Evolutionary conservation across 2,797 vertebrate genomes (phyloP).

Genomic region (Peromyscus attwateri): DNA sequence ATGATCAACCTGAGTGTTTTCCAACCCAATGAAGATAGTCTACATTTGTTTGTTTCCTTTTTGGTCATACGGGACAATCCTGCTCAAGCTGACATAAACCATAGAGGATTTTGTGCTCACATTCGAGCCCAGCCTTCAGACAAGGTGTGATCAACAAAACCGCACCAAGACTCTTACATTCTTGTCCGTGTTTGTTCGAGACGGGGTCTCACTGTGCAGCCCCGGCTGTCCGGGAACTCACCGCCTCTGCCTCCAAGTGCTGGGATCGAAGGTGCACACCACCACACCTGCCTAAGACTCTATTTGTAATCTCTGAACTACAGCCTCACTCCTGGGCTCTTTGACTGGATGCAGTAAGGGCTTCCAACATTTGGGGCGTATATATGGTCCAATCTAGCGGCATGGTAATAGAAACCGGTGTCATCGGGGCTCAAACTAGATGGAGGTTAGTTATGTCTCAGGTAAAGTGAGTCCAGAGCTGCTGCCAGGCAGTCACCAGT

Average conservation of each 20-base stretch:
- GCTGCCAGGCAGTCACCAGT: not conserved
- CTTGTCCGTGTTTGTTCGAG: not conserved
- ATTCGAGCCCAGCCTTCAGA: not conserved
- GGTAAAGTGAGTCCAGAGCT: too few species aligned
- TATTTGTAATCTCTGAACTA: not conserved
- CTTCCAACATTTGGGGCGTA: not conserved
- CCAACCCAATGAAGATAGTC: not conserved
- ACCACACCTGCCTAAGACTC: not conserved
- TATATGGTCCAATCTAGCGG: not conserved
- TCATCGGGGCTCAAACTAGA: not conserved
- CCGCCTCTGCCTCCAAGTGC: not conserved
- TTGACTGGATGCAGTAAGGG: not conserved
- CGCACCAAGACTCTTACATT: not conserved
- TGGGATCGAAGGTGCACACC: not conserved
- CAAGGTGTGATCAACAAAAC: not conserved
- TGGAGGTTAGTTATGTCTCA: not conserved
- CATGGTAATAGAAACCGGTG: not conserved
- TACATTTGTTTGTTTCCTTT: not conserved
- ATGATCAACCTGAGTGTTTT: not conserved
- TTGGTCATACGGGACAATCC: not conserved
- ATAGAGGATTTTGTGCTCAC: not conserved
- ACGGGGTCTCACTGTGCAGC: not conserved
- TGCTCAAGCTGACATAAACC: not conserved
- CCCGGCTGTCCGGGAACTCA: not conserved
- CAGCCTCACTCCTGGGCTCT: not conserved